phyloP scores from a whole-genome alignment of 1,140 invertebrate genomes.

The Solen grandis region DNA sequence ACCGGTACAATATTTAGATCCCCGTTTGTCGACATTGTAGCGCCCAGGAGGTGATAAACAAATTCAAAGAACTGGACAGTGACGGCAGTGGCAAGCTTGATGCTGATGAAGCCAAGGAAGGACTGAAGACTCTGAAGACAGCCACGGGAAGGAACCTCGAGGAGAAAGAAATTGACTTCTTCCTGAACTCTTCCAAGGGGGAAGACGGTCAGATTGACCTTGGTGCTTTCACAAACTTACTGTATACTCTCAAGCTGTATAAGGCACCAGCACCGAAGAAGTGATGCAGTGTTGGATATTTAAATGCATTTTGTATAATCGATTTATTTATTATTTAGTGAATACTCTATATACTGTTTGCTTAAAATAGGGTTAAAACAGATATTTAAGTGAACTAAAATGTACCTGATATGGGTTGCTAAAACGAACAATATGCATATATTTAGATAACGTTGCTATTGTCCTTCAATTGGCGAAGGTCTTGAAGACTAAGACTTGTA shows the following conservation, averaged over 20 bases:
- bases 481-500: too few relatives aligned
- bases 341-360: too few relatives aligned
- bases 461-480: too few relatives aligned
- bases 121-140: slow-evolving; percentile 71
- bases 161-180: slow-evolving; percentile 76
- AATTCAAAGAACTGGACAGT: slow-evolving; percentile 73
- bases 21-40: slow-evolving; percentile 51
- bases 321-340: too few relatives aligned
- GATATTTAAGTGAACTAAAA: too few relatives aligned
- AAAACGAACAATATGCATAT: too few relatives aligned
- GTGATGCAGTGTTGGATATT: too few relatives aligned
- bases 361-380: too few relatives aligned
- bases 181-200: slow-evolving; percentile 71
- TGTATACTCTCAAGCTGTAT: slow-evolving; percentile 74
- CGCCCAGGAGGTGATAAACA: slow-evolving; percentile 69
- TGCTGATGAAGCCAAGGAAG: slow-evolving; percentile 68
- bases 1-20: neutral
- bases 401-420: too few relatives aligned
- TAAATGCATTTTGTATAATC: too few relatives aligned
- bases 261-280: slow-evolving; percentile 66
- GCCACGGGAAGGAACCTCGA: slow-evolving; percentile 71
- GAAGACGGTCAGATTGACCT: slow-evolving; percentile 73
- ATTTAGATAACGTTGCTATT: too few relatives aligned
- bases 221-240: slow-evolving; percentile 72
- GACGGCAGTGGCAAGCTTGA: slow-evolving; percentile 75